Conservation (phyloP, 1,140 invertebrate genomes). For the Dysdera silvatica region DNA sequence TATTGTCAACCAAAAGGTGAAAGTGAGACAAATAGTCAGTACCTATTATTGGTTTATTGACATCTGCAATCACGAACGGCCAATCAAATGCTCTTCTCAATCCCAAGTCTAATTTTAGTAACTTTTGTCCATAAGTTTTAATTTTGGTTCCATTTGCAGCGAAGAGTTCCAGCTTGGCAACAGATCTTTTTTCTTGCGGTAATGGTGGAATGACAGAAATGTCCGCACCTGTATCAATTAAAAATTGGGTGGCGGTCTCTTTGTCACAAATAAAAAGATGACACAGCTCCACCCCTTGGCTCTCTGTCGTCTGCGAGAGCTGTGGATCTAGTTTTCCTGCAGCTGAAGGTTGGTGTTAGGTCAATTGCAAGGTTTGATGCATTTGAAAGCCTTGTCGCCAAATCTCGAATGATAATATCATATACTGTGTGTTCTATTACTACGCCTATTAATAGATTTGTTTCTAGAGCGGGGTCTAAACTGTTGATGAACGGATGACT, state of each 20-base stretch:
- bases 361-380: slow-evolving; percentile 1
- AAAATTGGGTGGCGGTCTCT: not conserved
- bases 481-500: too few species aligned
- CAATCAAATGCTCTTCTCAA: slow-evolving; percentile 13
- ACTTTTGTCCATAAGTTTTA: slow-evolving; percentile 13
- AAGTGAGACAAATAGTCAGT: slow-evolving; percentile 24
- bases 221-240: slow-evolving; percentile 15
- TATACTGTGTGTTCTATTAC: not conserved
- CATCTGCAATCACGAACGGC: slow-evolving; percentile 23
- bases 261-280: slow-evolving; percentile 21
- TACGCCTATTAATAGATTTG: too few species aligned
- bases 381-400: slow-evolving; percentile 23
- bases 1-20: slow-evolving; percentile 7
- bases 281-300: not conserved
- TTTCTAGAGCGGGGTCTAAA: not conserved
- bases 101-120: slow-evolving; percentile 17
- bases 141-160: slow-evolving; percentile 27
- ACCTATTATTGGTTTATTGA: slow-evolving; percentile 28
- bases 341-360: not conserved
- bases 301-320: slow-evolving; percentile 1
- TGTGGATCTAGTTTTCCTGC: slow-evolving; percentile 9
- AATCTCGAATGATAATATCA: slow-evolving; percentile 29
- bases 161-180: slow-evolving; percentile 7
- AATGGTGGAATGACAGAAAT: slow-evolving; percentile 10
- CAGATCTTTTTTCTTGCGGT: not conserved